These are phyloP conservation scores for Emydocephalus ijimae DNA, from an alignment of 2,113 vertebrate species.

Conservation along the genomic window DNA sequence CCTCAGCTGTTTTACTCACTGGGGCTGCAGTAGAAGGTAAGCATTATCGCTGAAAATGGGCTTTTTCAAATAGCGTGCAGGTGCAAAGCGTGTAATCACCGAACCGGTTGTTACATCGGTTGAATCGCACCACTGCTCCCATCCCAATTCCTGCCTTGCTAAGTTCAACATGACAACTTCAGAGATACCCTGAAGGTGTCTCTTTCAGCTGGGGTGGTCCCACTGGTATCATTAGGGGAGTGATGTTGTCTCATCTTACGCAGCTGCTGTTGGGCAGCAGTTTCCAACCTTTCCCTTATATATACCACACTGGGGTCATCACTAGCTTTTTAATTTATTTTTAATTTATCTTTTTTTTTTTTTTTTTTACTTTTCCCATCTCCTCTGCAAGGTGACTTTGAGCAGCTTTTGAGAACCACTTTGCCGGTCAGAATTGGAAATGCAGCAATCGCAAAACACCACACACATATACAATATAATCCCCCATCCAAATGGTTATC, in stretches of 20 bases:
- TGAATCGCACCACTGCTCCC: background rate
- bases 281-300: background rate
- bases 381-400: background rate
- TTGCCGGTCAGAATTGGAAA: background rate
- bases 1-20: no score
- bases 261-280: background rate
- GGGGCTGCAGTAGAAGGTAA: no score
- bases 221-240: background rate
- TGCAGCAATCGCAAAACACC: background rate
- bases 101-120: no score
- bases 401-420: background rate
- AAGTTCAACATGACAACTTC: background rate
- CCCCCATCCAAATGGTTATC: background rate
- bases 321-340: background rate
- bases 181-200: background rate
- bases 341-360: background rate
- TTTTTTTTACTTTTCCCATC: background rate
- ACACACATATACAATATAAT: background rate
- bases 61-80: no score
- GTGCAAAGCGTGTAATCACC: no score
- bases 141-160: background rate
- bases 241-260: background rate
- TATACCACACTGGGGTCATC: background rate
- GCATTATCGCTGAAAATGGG: no score
- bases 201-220: background rate